A percentile compares a stretch with the other conserved stretches of the same genome.
Conservation (phyloP, 1,140 invertebrate genomes). For the Ylistrum balloti region DNA sequence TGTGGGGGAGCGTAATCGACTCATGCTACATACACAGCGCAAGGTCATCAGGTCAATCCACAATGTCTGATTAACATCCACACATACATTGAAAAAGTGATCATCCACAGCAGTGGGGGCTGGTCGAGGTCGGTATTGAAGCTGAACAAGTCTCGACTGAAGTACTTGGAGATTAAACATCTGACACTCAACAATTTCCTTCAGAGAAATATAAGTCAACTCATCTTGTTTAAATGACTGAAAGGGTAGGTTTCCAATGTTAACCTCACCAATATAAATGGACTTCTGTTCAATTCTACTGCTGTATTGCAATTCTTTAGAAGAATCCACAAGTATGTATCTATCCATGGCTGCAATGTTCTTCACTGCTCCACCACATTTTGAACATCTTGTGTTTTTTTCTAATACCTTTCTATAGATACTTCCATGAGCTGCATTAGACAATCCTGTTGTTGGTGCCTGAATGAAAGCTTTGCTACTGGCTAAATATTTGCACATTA, state of each 20-base stretch:
- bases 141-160: conserved; percentile 49
- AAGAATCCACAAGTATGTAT: conserved; percentile 46
- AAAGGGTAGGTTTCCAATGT: conserved; percentile 46
- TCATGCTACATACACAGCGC: conserved; percentile 57
- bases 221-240: conserved; percentile 53
- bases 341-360: conserved; percentile 21
- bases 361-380: conserved; percentile 53
- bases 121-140: conserved; percentile 49
- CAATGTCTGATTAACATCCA: conserved; percentile 52
- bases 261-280: conserved; percentile 49
- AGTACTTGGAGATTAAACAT: conserved; percentile 52
- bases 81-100: conserved; percentile 45
- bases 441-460: conserved; percentile 44
- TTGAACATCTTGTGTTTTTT: conserved; percentile 53
- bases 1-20: conserved; percentile 5
- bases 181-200: conserved; percentile 53
- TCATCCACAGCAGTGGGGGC: conserved; percentile 51
- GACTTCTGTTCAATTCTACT: conserved; percentile 13
- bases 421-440: conserved; percentile 53
- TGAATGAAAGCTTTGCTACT: conserved; percentile 5
- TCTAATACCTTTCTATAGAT: conserved; percentile 55
- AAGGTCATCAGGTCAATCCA: conserved; percentile 59
- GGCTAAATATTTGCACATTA: conserved; percentile 49
- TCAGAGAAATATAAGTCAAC: conserved; percentile 55
- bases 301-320: neutral